Evolutionary conservation across 1,140 invertebrate species (phyloP).

Genomic region (Ruditapes philippinarum): DNA sequence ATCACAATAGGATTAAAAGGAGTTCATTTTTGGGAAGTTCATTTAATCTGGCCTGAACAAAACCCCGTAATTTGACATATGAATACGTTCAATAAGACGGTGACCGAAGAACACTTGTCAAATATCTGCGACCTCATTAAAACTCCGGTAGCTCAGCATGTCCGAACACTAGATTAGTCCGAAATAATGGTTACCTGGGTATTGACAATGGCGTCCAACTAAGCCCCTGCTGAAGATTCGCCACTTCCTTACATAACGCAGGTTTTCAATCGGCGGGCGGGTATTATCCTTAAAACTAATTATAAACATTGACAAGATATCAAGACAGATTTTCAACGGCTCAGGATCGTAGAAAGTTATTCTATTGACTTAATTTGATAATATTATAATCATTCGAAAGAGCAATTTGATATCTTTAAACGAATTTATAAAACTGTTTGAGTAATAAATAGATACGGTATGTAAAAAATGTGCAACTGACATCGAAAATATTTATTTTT

Average conservation of each 20-base stretch:
- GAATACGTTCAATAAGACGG: slow-evolving; percentile 64
- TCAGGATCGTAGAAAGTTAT: background rate
- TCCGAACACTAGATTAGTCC: slow-evolving; percentile 64
- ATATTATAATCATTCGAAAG: too few species aligned
- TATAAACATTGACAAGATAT: slow-evolving; percentile 64
- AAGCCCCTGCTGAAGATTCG: slow-evolving; percentile 1
- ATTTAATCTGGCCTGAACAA: slow-evolving; percentile 66
- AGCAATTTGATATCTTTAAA: too few species aligned
- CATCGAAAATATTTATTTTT: too few species aligned
- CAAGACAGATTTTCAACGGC: background rate
- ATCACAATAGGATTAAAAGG: slow-evolving; percentile 65
- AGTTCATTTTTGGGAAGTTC: slow-evolving; percentile 69
- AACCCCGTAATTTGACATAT: slow-evolving; percentile 70
- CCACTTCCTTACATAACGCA: slow-evolving; percentile 61
- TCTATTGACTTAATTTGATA: background rate
- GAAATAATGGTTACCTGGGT: slow-evolving; percentile 64
- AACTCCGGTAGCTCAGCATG: slow-evolving; percentile 53
- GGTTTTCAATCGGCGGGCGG: slow-evolving; percentile 58
- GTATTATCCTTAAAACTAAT: slow-evolving; percentile 67
- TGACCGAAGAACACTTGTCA: slow-evolving; percentile 61
- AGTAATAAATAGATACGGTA: too few species aligned
- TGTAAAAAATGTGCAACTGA: too few species aligned
- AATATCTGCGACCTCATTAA: slow-evolving; percentile 65
- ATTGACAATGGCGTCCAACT: slow-evolving; percentile 51
- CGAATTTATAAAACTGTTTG: too few species aligned